Evolutionary conservation across 2,797 vertebrate genomes (phyloP).

Genomic region (Remorina albescens): DNA sequence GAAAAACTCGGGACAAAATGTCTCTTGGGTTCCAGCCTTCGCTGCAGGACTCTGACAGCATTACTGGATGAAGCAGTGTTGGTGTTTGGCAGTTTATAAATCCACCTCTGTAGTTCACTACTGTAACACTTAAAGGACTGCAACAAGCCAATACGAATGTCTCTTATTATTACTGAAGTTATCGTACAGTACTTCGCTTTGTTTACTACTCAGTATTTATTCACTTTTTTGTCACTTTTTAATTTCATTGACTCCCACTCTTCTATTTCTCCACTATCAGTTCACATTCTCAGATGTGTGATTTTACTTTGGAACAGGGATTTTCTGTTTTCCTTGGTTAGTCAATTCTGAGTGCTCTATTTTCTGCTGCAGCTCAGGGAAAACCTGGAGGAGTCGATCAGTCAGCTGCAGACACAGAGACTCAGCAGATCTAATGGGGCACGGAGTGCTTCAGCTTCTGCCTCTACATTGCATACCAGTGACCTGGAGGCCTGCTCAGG

Average conservation of each 20-base stretch:
- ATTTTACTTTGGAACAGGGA: background rate
- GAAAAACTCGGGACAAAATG: background rate
- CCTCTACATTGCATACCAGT: conserved; percentile 89
- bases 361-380: conserved; percentile 87
- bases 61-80: background rate
- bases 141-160: background rate
- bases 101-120: background rate
- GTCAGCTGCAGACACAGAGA: conserved; percentile 88
- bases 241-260: background rate
- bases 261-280: conserved; percentile 34
- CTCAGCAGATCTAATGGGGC: conserved; percentile 73
- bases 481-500: conserved; percentile 85
- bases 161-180: background rate
- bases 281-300: background rate
- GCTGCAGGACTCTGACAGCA: background rate
- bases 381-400: conserved; percentile 92
- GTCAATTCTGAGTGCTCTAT: conserved; percentile 3
- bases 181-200: background rate
- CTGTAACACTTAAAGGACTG: background rate
- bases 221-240: background rate
- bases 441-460: conserved; percentile 86
- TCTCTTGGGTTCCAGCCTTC: background rate
- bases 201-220: background rate
- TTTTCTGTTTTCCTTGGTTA: background rate
- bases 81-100: background rate